Evolutionary conservation across 2,797 vertebrate genomes (phyloP).

Genomic region (Coranthus polyacanthus): DNA sequence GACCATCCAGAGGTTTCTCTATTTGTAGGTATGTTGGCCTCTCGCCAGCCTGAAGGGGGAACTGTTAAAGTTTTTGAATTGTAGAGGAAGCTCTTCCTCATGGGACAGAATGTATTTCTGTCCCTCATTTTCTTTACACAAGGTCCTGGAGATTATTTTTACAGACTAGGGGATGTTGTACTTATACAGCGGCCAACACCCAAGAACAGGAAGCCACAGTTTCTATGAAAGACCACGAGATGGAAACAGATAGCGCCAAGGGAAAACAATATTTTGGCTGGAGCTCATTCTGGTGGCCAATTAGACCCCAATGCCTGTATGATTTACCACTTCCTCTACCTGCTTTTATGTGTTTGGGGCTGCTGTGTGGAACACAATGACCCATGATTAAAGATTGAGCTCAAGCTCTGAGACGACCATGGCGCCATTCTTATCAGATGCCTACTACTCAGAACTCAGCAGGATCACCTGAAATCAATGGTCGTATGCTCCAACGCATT

Average conservation of each 20-base stretch:
- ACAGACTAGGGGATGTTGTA: constrained; percentile 88
- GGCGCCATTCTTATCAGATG: constrained; percentile 84
- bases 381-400: constrained; percentile 83
- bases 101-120: constrained; percentile 88
- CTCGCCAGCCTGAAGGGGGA: constrained; percentile 67
- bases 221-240: constrained; percentile 90
- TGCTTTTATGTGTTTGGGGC: constrained; percentile 79
- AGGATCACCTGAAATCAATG: constrained; percentile 69
- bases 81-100: constrained; percentile 74
- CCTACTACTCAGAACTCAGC: constrained; percentile 68
- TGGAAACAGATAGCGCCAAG: constrained; percentile 89
- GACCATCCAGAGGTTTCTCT: constrained; percentile 5
- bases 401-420: constrained; percentile 68
- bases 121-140: constrained; percentile 84
- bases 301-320: constrained; percentile 81
- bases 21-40: constrained; percentile 46
- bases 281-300: constrained; percentile 83
- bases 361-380: constrained; percentile 80
- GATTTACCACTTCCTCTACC: constrained; percentile 86
- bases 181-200: constrained; percentile 84
- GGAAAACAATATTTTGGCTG: constrained; percentile 85
- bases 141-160: constrained; percentile 91
- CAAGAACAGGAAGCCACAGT: constrained; percentile 92
- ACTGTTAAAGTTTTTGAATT: constrained; percentile 65
- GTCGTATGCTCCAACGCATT: constrained; percentile 26